Evolutionary conservation across 2,113 vertebrate species (phyloP).

Genomic region (Petrocephalus microphthalmus): DNA sequence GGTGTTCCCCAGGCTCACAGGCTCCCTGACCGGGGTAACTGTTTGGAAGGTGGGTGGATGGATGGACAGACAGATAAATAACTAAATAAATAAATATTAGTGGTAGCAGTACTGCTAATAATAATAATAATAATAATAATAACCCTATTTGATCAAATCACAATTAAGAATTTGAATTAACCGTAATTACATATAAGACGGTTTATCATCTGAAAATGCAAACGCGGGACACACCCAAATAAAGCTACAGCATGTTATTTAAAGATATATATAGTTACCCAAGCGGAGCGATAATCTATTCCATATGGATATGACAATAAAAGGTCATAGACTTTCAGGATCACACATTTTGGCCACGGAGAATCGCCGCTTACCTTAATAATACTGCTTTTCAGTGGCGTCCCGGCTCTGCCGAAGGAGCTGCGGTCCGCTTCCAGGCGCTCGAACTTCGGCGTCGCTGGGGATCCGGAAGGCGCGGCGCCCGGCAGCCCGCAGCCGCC

Average conservation of each 20-base stretch:
- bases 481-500: conserved; percentile 69
- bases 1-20: not conserved
- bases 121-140: not conserved
- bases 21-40: not conserved
- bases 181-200: not conserved
- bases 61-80: not conserved
- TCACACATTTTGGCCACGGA: not conserved
- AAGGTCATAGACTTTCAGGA: not conserved
- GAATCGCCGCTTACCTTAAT: conserved; percentile 76
- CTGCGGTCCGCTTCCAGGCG: conserved; percentile 44
- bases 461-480: conserved; percentile 51
- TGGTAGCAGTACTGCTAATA: not conserved
- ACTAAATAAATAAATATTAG: not conserved
- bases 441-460: conserved; percentile 57
- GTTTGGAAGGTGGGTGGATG: not conserved
- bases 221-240: not conserved
- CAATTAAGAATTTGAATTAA: not conserved
- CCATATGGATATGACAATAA: too few species aligned
- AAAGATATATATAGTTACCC: not conserved
- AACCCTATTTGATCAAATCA: not conserved
- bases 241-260: not conserved
- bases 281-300: not conserved
- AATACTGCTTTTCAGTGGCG: conserved; percentile 86
- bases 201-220: not conserved
- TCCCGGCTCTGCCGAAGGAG: not conserved